phyloP scores from a whole-genome alignment of 53 echinoderm and acorn worm species.

The Hippasteria phrygiana region DNA sequence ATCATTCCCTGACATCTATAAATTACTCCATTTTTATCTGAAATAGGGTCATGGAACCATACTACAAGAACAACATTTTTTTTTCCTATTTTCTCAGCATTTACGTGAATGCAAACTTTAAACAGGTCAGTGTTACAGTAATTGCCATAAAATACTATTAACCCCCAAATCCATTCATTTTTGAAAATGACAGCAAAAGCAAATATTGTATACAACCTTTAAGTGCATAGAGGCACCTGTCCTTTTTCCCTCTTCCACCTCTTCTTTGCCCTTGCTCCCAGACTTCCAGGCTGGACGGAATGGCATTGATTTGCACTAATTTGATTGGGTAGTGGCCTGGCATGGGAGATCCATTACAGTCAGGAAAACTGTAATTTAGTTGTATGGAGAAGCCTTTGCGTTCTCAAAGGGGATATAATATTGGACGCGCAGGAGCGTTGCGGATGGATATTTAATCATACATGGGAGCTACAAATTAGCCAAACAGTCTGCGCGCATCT shows the following conservation, averaged over 20 bases:
- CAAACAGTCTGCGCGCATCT: not conserved
- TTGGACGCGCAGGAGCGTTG: not conserved
- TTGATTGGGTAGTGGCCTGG: conserved; percentile 52
- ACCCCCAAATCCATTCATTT: too few species aligned
- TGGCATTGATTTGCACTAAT: conserved; percentile 66
- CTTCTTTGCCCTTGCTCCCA: not conserved
- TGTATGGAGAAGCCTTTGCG: conserved; percentile 4
- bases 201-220: too few species aligned
- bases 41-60: too few species aligned
- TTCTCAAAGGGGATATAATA: conserved; percentile 14
- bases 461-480: not conserved
- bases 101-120: too few species aligned
- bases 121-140: too few species aligned
- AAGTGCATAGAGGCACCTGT: conserved; percentile 1
- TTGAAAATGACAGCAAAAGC: too few species aligned
- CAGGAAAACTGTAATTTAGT: conserved; percentile 64
- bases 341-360: conserved; percentile 24
- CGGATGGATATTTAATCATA: conserved; percentile 23
- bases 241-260: not conserved
- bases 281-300: not conserved
- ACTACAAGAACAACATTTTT: too few species aligned
- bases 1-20: too few species aligned
- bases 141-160: too few species aligned
- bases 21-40: too few species aligned
- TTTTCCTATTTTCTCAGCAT: too few species aligned